Base-by-base conservation (phyloP, 1,140 invertebrate species). In the Drosophila sturtevanti region DNA sequence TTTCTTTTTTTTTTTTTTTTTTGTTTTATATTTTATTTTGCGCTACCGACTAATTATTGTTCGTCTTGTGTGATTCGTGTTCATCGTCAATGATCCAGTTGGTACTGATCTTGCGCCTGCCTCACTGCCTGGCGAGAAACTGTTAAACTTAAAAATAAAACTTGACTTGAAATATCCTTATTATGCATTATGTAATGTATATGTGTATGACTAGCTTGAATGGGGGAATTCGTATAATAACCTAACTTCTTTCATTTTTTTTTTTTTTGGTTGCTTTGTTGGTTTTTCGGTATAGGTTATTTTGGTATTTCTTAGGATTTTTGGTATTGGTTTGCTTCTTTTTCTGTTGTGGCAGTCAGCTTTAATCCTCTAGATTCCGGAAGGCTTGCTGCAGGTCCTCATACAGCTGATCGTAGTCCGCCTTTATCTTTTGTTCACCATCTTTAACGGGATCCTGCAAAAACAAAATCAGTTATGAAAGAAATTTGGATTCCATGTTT, bases 341-440 rank as follows among this genome's bases (percentile, higher is more conserved):
- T 1, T 11, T 48, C 18, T 48, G 16, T 48, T 21, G 7, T 48
- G 41, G 41, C 41, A 48, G 41, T 48, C 41, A 48, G 54, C 54
- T 54, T 95, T 99, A 99, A 93, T 99, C 99, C 94, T 99, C 99
- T 89, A 99, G 94, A 94, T 99, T 99, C 92, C 98, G 96, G 95
- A 99, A 99, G 80, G 97, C 97, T 90, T 97, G 97, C 89, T 98
- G 96, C 93, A 99, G 97, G 90, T 98, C 97, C 93, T 99, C 98
- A 71, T 98, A 94, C 12, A 99, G 92, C 91, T 98, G 97, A 89
- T 99, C 98, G 92, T 97, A 99, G 86, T 99, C 98, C 22, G 97
- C 95, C 92, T 97, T 98, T 90, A 99, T 99, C 93, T 99, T 99
- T 1, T 95, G 94, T 92, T 99, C 98, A 11, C 98, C 98, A 73